A percentile compares a stretch with the other conserved stretches of the same genome.
These are phyloP conservation scores for Valencia hispanica DNA, from an alignment of 2,797 vertebrate genomes.

Conservation along the genomic window DNA sequence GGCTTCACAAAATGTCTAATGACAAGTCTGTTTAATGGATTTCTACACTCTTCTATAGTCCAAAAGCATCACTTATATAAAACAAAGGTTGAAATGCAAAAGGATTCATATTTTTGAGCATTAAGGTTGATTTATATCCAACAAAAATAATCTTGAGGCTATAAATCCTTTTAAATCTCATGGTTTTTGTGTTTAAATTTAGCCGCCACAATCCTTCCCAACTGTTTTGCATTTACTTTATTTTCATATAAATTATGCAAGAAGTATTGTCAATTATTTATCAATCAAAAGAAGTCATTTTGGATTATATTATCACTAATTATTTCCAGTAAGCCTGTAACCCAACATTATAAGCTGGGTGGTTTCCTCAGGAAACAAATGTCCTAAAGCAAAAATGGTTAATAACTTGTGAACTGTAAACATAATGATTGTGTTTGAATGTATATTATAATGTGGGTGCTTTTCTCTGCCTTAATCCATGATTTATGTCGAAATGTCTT, in stretches of 20 bases:
- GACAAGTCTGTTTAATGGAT: neutral
- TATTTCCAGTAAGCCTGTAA: neutral
- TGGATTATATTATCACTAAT: neutral
- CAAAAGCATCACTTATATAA: neutral
- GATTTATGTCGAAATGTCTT: no score
- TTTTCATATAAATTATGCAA: neutral
- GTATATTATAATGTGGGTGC: no score
- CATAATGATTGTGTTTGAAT: no score
- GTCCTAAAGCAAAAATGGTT: neutral
- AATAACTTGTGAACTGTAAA: no score
- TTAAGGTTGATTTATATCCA: neutral
- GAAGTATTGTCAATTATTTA: neutral
- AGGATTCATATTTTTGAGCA: neutral
- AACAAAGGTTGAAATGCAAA: neutral
- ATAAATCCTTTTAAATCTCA: neutral
- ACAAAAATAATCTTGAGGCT: neutral
- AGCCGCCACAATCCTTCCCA: neutral
- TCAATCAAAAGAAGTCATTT: neutral
- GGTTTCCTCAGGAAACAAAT: neutral
- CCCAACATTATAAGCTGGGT: neutral
- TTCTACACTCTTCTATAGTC: neutral
- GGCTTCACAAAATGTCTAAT: constrained; percentile 20
- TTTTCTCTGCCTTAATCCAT: no score
- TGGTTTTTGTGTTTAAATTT: neutral
- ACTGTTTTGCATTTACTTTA: neutral